A percentile compares a stretch with the other conserved stretches of the same genome.
phyloP scores from a whole-genome alignment of 2,113 vertebrate species.

The Elephantulus edwardii region DNA sequence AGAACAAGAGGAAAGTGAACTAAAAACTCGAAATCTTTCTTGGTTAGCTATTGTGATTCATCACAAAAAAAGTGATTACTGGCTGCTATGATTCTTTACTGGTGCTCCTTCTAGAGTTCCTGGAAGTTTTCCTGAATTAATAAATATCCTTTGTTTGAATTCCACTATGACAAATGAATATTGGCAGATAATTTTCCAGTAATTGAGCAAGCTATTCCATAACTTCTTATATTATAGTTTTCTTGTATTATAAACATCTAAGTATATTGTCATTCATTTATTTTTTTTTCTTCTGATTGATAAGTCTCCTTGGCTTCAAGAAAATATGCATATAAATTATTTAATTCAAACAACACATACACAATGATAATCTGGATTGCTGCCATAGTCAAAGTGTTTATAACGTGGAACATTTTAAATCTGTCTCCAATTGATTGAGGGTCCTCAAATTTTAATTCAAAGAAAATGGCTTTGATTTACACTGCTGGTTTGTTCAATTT shows the following conservation, averaged over 20 bases:
- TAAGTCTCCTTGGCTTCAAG: conserved; percentile 22
- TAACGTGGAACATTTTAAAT: neutral
- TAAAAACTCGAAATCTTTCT: conserved; percentile 28
- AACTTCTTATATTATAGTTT: conserved; percentile 27
- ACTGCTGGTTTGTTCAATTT: neutral
- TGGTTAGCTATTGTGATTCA: neutral
- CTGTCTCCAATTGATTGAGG: neutral
- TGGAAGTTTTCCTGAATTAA: conserved; percentile 65
- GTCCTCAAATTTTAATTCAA: neutral
- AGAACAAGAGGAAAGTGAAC: neutral
- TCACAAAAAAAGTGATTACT: conserved; percentile 13
- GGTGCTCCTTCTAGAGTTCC: conserved; percentile 48
- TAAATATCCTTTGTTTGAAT: conserved; percentile 48
- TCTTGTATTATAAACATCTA: conserved; percentile 42
- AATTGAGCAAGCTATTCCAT: conserved; percentile 51
- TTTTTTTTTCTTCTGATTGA: conserved; percentile 28
- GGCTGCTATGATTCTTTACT: conserved; percentile 52
- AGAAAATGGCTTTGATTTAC: neutral
- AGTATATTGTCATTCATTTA: conserved; percentile 56
- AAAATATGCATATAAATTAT: conserved; percentile 15
- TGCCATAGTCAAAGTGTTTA: neutral
- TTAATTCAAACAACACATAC: neutral
- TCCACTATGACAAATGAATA: conserved; percentile 63
- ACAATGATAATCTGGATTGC: neutral
- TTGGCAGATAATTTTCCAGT: conserved; percentile 59